Evolutionary conservation across 1,140 invertebrate genomes (phyloP).

Genomic region (Potamilus streckersoni): DNA sequence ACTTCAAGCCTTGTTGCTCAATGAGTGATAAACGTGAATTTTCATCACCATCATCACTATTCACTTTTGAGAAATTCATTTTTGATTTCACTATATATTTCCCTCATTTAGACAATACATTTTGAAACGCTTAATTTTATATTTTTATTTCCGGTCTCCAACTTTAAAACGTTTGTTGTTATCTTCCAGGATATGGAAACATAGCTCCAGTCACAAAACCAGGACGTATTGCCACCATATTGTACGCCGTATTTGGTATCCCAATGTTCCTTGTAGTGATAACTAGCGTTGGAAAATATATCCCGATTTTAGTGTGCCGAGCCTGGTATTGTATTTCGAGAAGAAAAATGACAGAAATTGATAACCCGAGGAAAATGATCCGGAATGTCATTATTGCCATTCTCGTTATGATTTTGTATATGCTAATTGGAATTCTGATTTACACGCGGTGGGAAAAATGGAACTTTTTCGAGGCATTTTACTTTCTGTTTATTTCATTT

Average conservation of each 20-base stretch:
- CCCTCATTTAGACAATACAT: not conserved
- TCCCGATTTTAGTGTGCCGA: slow-evolving; percentile 53
- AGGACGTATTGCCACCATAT: slow-evolving; percentile 88
- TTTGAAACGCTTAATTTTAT: not conserved
- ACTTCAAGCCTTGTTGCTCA: no score
- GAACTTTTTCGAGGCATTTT: slow-evolving; percentile 90
- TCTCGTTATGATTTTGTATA: slow-evolving; percentile 83
- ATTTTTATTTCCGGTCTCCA: slow-evolving; percentile 18
- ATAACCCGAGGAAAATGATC: slow-evolving; percentile 69
- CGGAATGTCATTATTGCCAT: slow-evolving; percentile 89
- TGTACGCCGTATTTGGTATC: slow-evolving; percentile 95
- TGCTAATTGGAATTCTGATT: slow-evolving; percentile 83
- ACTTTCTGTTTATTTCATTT: slow-evolving; percentile 91
- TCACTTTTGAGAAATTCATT: no score
- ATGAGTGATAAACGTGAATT: no score
- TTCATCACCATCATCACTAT: no score
- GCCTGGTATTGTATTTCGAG: slow-evolving; percentile 62
- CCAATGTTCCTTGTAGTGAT: slow-evolving; percentile 82
- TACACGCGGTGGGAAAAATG: slow-evolving; percentile 79
- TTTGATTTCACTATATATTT: no score
- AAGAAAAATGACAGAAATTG: slow-evolving; percentile 27
- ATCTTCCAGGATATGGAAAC: slow-evolving; percentile 89
- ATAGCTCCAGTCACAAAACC: slow-evolving; percentile 87
- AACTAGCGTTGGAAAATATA: slow-evolving; percentile 62
- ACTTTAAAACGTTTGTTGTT: slow-evolving; percentile 3